A percentile compares a stretch with the other conserved stretches of the same genome.
phyloP scores from a whole-genome alignment of 2,797 vertebrate genomes.

The Xenops minutus region DNA sequence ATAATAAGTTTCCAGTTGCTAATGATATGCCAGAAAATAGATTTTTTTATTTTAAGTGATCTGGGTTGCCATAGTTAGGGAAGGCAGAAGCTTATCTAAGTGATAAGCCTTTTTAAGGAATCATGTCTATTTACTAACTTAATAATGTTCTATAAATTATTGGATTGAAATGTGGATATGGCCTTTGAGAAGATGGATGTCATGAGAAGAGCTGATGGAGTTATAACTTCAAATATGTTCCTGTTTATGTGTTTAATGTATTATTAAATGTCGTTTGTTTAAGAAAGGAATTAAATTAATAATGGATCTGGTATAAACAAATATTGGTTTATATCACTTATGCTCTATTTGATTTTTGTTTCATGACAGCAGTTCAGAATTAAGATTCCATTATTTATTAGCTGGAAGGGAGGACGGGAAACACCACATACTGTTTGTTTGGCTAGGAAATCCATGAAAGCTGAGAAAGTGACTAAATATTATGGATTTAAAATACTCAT shows the following conservation, averaged over 20 bases:
- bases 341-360: slow-evolving; percentile 19
- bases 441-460: neutral
- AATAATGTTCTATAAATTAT: neutral
- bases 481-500: neutral
- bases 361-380: neutral
- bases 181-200: slow-evolving; percentile 2
- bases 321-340: neutral
- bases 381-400: slow-evolving; percentile 23
- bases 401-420: neutral
- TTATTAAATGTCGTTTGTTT: slow-evolving; percentile 45
- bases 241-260: slow-evolving; percentile 24
- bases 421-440: neutral
- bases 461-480: neutral
- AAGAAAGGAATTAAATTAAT: neutral
- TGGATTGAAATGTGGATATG: neutral
- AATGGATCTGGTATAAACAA: slow-evolving; percentile 30
- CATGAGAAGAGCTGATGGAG: slow-evolving; percentile 6
- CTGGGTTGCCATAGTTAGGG: neutral
- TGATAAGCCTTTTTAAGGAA: neutral
- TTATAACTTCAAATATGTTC: neutral
- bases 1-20: neutral
- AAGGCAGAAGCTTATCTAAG: neutral
- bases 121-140: neutral
- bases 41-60: neutral
- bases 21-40: neutral